Percentiles rank a stretch among this genome's conserved stretches.
Conservation (phyloP, 1,140 invertebrate genomes). For the Euwallacea similis region DNA sequence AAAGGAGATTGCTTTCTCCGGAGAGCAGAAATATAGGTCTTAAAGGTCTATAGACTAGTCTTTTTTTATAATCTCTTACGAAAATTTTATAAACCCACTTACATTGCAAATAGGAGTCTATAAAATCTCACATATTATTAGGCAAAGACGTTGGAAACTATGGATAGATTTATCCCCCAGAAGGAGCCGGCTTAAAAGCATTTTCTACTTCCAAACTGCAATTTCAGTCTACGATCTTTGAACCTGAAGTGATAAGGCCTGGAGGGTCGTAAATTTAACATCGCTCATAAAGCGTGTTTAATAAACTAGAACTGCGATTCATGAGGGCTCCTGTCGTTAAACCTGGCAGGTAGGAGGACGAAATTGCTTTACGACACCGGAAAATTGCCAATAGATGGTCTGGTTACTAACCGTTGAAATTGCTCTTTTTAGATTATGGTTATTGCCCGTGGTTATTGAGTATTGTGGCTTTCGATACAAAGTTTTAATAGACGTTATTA, state of each 20-base stretch:
- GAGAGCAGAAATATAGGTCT: background rate
- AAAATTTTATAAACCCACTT: too few species aligned
- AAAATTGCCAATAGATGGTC: background rate
- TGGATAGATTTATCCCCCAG: too few species aligned
- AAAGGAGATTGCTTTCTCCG: conserved; percentile 1
- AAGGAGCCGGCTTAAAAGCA: too few species aligned
- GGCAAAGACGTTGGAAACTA: too few species aligned
- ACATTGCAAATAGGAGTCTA: too few species aligned
- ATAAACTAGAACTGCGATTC: conserved; percentile 10
- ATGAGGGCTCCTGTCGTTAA: background rate
- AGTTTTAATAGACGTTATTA: too few species aligned
- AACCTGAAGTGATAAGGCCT: conserved; percentile 8
- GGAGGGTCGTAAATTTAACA: background rate
- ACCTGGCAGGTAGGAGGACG: background rate
- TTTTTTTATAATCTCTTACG: too few species aligned
- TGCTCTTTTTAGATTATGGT: background rate
- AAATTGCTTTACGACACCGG: conserved; percentile 3
- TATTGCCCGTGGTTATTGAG: too few species aligned
- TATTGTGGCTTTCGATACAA: too few species aligned
- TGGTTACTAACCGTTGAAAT: background rate
- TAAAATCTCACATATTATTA: too few species aligned
- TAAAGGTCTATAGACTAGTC: background rate
- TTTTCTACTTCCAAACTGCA: conserved; percentile 4
- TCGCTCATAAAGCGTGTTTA: conserved; percentile 8
- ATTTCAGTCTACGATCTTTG: background rate